A percentile compares a stretch with the other conserved stretches of the same genome.
phyloP scores from a whole-genome alignment of 53 echinoderm and acorn worm species.

The Hippasteria phrygiana region DNA sequence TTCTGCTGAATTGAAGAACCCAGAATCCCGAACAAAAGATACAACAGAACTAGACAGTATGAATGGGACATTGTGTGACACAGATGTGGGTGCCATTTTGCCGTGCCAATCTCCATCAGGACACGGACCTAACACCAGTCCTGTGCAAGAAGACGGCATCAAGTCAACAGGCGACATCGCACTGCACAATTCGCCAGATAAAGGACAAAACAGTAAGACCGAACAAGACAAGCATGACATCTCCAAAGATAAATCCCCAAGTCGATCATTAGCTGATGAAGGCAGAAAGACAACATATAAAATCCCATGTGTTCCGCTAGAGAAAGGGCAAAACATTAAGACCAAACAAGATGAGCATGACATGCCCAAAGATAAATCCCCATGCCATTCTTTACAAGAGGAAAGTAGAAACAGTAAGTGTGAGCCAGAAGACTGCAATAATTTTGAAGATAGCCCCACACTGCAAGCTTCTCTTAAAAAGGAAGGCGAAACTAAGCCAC shows the following conservation, averaged over 20 bases:
- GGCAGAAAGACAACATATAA: too few relatives aligned
- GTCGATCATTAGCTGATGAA: background rate
- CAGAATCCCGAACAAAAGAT: background rate
- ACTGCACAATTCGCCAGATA: background rate
- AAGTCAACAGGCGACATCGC: background rate
- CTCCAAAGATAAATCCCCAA: background rate
- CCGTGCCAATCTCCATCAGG: background rate
- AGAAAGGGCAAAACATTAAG: background rate
- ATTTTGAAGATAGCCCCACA: background rate
- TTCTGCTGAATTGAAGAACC: too few relatives aligned
- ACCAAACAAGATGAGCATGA: background rate
- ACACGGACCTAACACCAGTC: background rate
- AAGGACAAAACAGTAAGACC: background rate
- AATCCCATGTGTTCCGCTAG: too few relatives aligned
- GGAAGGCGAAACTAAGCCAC: background rate
- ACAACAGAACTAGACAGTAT: background rate
- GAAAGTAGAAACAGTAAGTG: background rate
- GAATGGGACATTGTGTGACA: background rate
- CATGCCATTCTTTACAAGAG: background rate
- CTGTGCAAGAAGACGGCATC: background rate
- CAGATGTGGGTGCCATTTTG: background rate
- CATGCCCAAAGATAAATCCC: background rate
- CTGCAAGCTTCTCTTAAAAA: background rate
- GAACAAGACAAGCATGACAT: background rate
- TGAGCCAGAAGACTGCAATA: background rate